Percentiles rank a stretch among this genome's conserved stretches.
Conservation (phyloP, 2,797 vertebrate species). For the Cyprinella venusta region DNA sequence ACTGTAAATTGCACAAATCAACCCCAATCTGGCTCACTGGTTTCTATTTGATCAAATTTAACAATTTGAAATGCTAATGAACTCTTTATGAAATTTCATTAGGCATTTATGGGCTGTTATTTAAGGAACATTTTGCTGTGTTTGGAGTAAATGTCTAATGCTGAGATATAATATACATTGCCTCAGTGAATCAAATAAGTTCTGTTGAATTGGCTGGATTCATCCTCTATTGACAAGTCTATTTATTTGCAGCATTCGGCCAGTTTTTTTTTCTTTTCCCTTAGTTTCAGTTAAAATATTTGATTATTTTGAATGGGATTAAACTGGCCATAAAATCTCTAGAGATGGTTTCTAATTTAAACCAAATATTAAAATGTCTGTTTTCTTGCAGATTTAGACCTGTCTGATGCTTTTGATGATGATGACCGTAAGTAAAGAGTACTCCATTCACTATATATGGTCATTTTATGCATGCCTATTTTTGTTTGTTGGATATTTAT, state of each 20-base stretch:
- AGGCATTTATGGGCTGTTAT: slow-evolving; percentile 1
- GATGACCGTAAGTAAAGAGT: slow-evolving; percentile 27
- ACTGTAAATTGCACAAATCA: background rate
- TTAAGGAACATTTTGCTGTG: background rate
- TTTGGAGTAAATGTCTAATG: slow-evolving; percentile 1
- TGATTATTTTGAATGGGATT: background rate
- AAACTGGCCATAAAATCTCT: background rate
- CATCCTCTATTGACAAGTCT: background rate
- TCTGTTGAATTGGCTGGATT: background rate
- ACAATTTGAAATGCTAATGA: background rate
- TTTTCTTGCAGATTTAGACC: slow-evolving; percentile 7
- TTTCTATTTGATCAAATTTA: background rate
- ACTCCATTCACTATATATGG: background rate
- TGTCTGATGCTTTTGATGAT: slow-evolving; percentile 29
- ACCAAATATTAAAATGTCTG: background rate
- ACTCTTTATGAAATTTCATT: background rate
- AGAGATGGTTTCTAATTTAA: background rate
- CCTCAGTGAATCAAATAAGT: background rate
- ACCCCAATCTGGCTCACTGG: background rate
- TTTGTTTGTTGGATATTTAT: background rate
- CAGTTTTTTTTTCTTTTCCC: background rate
- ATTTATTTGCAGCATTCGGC: background rate
- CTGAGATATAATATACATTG: background rate
- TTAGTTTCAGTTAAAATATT: background rate
- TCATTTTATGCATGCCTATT: background rate